These are phyloP conservation scores for Drosophila murphyi DNA, from an alignment of 1,140 invertebrate genomes.

Conservation along the genomic window DNA sequence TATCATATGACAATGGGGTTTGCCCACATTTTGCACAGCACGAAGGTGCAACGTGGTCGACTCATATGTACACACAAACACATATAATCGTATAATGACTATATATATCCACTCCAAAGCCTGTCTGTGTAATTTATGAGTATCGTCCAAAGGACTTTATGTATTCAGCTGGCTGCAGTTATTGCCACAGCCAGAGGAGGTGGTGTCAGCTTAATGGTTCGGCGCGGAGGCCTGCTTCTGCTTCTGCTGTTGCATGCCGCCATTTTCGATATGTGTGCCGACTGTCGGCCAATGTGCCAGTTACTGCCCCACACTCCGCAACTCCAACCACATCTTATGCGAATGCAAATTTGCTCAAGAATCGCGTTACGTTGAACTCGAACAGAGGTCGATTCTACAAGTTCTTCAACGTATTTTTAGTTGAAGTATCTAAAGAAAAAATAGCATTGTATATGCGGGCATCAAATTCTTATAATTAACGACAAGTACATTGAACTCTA, in stretches of 20 bases:
- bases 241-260: constrained; percentile 64
- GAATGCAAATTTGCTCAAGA: constrained; percentile 50
- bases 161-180: constrained; percentile 44
- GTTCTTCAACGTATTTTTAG: constrained; percentile 23
- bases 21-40: constrained; percentile 20
- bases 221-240: constrained; percentile 1
- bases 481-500: constrained; percentile 68
- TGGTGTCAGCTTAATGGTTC: constrained; percentile 31
- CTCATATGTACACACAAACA: constrained; percentile 10
- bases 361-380: constrained; percentile 47
- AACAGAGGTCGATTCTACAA: constrained; percentile 18
- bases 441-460: constrained; percentile 16
- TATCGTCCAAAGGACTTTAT: constrained; percentile 31
- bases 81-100: constrained; percentile 22
- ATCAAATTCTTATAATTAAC: constrained; percentile 63
- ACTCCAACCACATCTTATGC: constrained; percentile 51
- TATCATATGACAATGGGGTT: constrained; percentile 32
- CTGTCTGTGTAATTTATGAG: constrained; percentile 52
- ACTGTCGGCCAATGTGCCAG: constrained; percentile 62
- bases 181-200: constrained; percentile 17
- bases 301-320: constrained; percentile 26
- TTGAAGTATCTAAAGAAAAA: constrained; percentile 11
- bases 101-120: constrained; percentile 25
- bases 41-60: constrained; percentile 29
- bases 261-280: constrained; percentile 42